phyloP scores from a whole-genome alignment of 2,113 vertebrate genomes.

The Protobothrops mucrosquamatus region DNA sequence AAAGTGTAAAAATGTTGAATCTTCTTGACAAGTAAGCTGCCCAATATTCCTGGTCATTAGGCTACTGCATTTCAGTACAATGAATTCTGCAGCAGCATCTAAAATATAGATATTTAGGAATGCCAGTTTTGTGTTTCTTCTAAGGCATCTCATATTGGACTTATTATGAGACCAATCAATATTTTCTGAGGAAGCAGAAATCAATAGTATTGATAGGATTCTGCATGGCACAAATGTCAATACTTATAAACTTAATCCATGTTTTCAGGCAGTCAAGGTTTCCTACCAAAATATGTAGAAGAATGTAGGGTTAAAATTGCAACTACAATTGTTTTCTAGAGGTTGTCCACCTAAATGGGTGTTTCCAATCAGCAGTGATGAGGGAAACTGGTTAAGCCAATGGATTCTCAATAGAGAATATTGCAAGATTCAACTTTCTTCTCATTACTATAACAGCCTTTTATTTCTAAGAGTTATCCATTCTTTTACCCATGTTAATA shows the following conservation, averaged over 20 bases:
- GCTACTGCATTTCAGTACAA: neutral
- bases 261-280: neutral
- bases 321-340: neutral
- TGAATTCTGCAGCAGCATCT: neutral
- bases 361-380: neutral
- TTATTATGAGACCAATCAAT: neutral
- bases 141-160: neutral
- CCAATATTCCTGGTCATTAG: neutral
- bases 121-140: neutral
- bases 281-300: neutral
- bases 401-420: neutral
- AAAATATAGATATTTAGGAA: neutral
- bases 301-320: neutral
- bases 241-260: neutral
- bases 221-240: neutral
- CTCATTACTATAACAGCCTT: neutral
- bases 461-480: no score
- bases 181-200: neutral
- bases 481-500: no score
- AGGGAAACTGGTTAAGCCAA: neutral
- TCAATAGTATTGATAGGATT: neutral
- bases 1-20: neutral
- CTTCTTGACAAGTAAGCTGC: neutral
- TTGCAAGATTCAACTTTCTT: neutral
- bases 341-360: neutral